phyloP scores from a whole-genome alignment of 2,797 vertebrate species.

The Phaenicophaeus curvirostris region DNA sequence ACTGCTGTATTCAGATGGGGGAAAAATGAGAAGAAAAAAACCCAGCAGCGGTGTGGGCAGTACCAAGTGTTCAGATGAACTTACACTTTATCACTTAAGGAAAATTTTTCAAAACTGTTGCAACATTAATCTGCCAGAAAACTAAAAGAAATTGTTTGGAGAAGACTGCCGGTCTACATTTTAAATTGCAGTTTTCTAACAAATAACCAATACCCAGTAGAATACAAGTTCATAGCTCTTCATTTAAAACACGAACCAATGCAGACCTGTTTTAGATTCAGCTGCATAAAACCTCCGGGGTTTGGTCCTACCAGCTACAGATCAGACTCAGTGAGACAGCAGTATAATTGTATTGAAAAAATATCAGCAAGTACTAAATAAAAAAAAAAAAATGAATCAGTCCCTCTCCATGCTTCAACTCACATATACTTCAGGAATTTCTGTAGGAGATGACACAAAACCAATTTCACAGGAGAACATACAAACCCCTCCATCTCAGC shows the following conservation, averaged over 20 bases:
- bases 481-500: background rate
- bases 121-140: background rate
- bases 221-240: background rate
- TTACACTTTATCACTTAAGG: background rate
- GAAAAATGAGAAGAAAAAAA: background rate
- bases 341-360: background rate
- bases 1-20: background rate
- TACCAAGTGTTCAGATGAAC: background rate
- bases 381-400: background rate
- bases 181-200: background rate
- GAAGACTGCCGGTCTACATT: background rate
- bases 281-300: background rate
- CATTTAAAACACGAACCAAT: background rate
- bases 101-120: background rate
- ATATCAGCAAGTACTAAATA: background rate
- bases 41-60: background rate
- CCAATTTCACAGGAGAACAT: background rate
- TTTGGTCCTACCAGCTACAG: background rate
- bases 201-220: background rate
- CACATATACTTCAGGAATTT: background rate
- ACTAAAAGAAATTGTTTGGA: background rate
- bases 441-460: background rate
- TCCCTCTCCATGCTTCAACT: background rate
- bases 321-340: background rate
- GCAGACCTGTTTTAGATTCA: background rate